phyloP scores from a whole-genome alignment of 1,140 invertebrate species.

The Caenorhabditis brenneri region DNA sequence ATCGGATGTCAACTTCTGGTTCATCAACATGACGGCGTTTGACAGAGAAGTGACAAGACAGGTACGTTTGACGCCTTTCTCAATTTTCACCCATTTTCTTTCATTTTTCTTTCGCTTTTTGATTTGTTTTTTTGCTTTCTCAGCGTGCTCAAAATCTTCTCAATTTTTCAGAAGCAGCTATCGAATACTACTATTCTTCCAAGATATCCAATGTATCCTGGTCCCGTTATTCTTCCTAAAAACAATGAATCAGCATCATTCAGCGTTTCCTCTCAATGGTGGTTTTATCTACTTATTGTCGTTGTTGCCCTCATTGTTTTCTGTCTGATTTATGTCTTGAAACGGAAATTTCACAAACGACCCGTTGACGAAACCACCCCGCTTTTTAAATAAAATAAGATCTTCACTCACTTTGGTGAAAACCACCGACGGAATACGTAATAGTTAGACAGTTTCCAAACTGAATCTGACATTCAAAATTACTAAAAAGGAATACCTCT shows the following conservation, averaged over 20 bases:
- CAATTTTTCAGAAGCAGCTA: background rate
- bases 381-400: conserved; percentile 13
- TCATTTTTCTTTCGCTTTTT: background rate
- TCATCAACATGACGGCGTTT: background rate
- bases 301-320: background rate
- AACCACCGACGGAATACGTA: no score
- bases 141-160: background rate
- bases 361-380: background rate
- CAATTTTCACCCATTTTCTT: background rate
- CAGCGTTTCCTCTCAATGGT: background rate
- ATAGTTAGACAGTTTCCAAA: no score
- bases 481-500: no score
- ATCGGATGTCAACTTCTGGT: background rate
- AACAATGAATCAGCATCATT: background rate
- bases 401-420: no score
- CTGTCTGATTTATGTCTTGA: background rate
- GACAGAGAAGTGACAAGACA: background rate
- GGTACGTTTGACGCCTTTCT: background rate
- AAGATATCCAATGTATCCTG: background rate
- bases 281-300: background rate
- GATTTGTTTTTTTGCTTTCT: background rate
- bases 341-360: no score
- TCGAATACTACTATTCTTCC: background rate
- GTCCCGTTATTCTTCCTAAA: conserved; percentile 3
- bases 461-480: no score